Conservation (phyloP, 1,140 invertebrate species). For the Apis dorsata region DNA sequence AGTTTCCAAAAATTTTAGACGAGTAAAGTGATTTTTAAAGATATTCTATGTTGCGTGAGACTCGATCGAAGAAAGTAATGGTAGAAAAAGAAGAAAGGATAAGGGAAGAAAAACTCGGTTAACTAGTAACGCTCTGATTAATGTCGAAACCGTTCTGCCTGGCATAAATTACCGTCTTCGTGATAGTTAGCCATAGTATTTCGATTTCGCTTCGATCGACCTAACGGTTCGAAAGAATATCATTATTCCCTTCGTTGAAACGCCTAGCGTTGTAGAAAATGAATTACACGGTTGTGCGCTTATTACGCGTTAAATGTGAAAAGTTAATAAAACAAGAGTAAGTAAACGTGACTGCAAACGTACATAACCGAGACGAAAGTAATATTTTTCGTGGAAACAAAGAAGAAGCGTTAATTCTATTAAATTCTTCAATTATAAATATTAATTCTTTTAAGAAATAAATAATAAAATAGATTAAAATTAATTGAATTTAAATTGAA, state of each 20-base stretch:
- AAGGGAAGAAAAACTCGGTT: slow-evolving; percentile 61
- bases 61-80: neutral
- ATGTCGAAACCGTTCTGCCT: slow-evolving; percentile 40
- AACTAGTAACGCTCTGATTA: slow-evolving; percentile 78
- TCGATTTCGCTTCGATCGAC: slow-evolving; percentile 28
- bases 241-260: neutral
- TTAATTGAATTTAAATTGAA: too few relatives aligned
- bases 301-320: neutral
- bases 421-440: neutral
- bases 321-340: neutral
- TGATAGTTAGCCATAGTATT: slow-evolving; percentile 8
- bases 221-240: slow-evolving; percentile 13
- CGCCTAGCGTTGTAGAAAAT: neutral
- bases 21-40: too few relatives aligned
- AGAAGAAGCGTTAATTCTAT: neutral
- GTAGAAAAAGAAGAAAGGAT: neutral
- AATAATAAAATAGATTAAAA: too few relatives aligned
- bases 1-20: too few relatives aligned
- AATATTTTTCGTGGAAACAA: neutral
- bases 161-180: slow-evolving; percentile 25
- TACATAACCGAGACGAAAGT: neutral
- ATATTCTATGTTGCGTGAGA: too few relatives aligned
- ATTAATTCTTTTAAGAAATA: neutral
- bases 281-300: neutral
- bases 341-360: neutral